These are phyloP conservation scores for Phacellophora camtschatica DNA, from an alignment of 30 jellyfish, hydroid and myxozoan species.

Conservation along the genomic window DNA sequence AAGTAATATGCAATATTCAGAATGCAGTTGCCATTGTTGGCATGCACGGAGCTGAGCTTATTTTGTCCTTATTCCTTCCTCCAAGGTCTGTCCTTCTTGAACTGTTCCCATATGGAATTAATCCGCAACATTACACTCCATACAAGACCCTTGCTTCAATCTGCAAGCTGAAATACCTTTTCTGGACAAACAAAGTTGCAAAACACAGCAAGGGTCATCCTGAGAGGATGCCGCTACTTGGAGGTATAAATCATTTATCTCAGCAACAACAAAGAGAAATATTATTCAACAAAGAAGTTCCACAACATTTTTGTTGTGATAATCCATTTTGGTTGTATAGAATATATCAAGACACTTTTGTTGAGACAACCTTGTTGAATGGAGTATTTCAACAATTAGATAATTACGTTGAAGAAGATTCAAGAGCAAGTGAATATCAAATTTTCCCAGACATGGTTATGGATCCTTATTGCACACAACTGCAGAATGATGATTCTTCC, in stretches of 20 bases:
- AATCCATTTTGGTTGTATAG: conserved; percentile 87
- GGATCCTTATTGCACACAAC: not conserved
- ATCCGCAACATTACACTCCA: conserved; percentile 87
- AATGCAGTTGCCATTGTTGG: conserved; percentile 79
- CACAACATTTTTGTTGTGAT: conserved; percentile 76
- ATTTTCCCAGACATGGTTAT: conserved; percentile 46
- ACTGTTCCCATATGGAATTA: conserved; percentile 83
- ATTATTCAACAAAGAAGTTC: conserved; percentile 34
- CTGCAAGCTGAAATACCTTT: conserved; percentile 49
- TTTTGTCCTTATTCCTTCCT: conserved; percentile 59
- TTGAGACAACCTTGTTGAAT: conserved; percentile 47
- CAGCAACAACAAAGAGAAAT: conserved; percentile 33
- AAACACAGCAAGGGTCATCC: conserved; percentile 53
- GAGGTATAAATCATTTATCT: conserved; percentile 77
- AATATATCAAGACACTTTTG: conserved; percentile 93
- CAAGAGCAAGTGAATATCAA: not conserved
- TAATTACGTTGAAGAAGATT: not conserved
- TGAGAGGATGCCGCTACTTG: conserved; percentile 57
- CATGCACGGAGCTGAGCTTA: conserved; percentile 93
- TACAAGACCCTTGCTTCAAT: conserved; percentile 71
- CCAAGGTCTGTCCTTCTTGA: conserved; percentile 70
- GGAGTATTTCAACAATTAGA: not conserved
- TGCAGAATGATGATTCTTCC: not conserved
- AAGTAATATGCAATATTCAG: conserved; percentile 30
- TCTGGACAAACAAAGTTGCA: conserved; percentile 50